Evolutionary conservation across 2,888 invertebrate species (phyloP).

Genomic region (Leucoptera coffeella): DNA sequence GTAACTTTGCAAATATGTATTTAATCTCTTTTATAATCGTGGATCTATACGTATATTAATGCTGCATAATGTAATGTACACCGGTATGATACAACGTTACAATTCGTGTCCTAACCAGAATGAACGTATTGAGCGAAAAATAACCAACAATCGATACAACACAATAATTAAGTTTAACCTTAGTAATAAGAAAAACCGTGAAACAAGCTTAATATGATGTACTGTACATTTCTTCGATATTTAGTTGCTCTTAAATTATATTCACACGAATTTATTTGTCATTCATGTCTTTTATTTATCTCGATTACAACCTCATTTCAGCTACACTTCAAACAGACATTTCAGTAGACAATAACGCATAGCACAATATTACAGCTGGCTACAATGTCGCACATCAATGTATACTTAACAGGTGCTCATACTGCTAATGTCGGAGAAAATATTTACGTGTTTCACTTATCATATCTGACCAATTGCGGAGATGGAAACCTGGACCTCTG

Average conservation of each 20-base stretch:
- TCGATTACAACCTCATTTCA: slow-evolving; percentile 48
- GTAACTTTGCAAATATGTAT: slow-evolving; percentile 50
- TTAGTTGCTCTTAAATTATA: slow-evolving; percentile 39
- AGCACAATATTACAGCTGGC: no score
- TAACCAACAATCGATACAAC: slow-evolving; percentile 24
- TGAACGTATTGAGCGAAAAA: slow-evolving; percentile 15
- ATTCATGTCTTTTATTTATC: slow-evolving; percentile 29
- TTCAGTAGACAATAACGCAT: no score
- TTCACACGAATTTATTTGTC: slow-evolving; percentile 52
- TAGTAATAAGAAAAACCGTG: slow-evolving; percentile 20
- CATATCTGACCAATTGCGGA: no score
- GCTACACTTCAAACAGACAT: no score
- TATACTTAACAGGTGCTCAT: no score
- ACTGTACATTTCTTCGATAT: slow-evolving; percentile 38
- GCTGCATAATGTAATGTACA: slow-evolving; percentile 54
- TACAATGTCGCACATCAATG: no score
- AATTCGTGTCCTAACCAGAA: slow-evolving; percentile 15
- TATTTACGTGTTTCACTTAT: no score
- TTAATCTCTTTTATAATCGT: slow-evolving; percentile 56
- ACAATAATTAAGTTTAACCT: no score
- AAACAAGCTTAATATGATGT: slow-evolving; percentile 11
- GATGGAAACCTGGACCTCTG: no score
- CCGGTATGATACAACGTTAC: slow-evolving; percentile 45
- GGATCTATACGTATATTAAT: slow-evolving; percentile 39
- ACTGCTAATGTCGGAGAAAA: no score